Evolutionary conservation across 2,888 invertebrate genomes (phyloP), one percentile per base, ranked within the genome.

Genomic region (Lomographa bimaculata): DNA sequence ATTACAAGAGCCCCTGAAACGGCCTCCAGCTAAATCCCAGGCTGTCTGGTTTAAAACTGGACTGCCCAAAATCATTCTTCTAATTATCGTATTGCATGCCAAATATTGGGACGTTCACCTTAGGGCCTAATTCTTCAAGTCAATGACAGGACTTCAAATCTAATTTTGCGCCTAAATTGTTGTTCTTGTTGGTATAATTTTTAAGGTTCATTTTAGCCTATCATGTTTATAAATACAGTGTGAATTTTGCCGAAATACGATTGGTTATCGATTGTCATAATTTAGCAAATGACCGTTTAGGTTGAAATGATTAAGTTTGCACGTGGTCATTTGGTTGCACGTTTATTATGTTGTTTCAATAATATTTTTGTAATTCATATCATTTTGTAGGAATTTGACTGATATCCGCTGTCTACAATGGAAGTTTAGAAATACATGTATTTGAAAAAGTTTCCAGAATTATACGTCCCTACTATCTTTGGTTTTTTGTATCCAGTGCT

Each of bases 1-100:
- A 55, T 56, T 60, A 53, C 44, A 63, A 20, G 10, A 10, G 7
- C 14, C 32, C 39, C 64, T 62, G 64, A 68, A 73, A 64, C 27
- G 6, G 72, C 80, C 75, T 37, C 54, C 35, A 67, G 79, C 76
- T 20, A 56, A 64, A 67, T 79, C 79, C 70, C 80, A 80, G 75
- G 76, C 73, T 60, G 63, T 71, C 60, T 64, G 57, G 30, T 23
- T 42, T 33, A 34, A 36, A 44, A 39, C 36, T 29, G 35, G 35
- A 36, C 32, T 52, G 53, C 48, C 46, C 43, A 54, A 57, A 58
- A 55, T 52, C 42, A 16, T 28, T 60, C 48, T 43, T 8, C 38
- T 26, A 33, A 41, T 43, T 33, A 41, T n/a, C n/a, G 6, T 12
- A 50, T 50, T 57, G 60, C 64, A 58, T 57, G 64, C 59, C 57